phyloP scores from a whole-genome alignment of 2,113 vertebrate species.

The Ptilorrhoa leucosticta region DNA sequence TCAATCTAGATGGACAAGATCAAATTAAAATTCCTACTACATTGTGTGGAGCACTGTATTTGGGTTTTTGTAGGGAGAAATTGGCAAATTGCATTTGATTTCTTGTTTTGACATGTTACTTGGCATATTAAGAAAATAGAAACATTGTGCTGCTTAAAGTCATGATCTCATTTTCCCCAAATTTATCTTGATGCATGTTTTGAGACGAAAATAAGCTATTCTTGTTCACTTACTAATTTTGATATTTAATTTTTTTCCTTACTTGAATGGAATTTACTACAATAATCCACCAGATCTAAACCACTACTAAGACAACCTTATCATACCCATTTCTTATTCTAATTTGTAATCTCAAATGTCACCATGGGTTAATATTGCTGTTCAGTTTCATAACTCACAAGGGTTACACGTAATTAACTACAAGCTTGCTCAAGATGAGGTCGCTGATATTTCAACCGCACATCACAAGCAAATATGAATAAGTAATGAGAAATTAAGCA shows the following conservation, averaged over 20 bases:
- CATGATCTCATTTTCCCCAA: not conserved
- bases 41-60: not conserved
- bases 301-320: not conserved
- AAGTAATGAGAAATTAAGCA: not conserved
- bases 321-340: not conserved
- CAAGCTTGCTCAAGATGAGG: not conserved
- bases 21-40: slow-evolving; percentile 14
- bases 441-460: not conserved
- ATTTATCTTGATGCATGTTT: not conserved
- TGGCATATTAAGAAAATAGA: slow-evolving; percentile 21
- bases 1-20: slow-evolving; percentile 9
- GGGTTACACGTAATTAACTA: not conserved
- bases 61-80: not conserved
- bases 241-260: not conserved
- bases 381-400: not conserved
- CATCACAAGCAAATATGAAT: not conserved
- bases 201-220: not conserved
- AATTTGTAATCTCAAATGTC: not conserved
- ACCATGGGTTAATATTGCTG: not conserved
- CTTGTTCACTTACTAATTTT: not conserved
- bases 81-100: slow-evolving; percentile 23
- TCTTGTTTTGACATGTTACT: slow-evolving; percentile 36
- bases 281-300: not conserved
- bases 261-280: not conserved
- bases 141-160: not conserved